phyloP scores from a whole-genome alignment of 2,797 vertebrate genomes.

The Rhadinocentrus ornatus region DNA sequence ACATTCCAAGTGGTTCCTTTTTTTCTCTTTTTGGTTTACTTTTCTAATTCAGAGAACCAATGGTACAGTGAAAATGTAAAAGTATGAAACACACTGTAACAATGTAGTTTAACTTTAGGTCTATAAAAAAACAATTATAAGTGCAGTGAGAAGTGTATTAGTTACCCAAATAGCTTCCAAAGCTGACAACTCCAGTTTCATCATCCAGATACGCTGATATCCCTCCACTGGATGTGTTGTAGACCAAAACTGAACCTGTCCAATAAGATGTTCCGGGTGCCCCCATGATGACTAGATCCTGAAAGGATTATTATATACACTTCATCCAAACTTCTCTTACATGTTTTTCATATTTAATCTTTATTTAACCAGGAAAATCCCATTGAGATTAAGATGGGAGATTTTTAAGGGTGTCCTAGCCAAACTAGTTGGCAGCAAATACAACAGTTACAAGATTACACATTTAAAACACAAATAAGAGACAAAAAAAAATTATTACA shows the following conservation, averaged over 20 bases:
- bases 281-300: conserved; percentile 97
- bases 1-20: not conserved
- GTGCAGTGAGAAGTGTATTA: not conserved
- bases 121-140: not conserved
- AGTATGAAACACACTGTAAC: not conserved
- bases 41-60: too few relatives aligned
- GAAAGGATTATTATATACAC: not conserved
- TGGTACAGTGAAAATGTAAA: not conserved
- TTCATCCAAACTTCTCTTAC: not conserved
- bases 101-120: not conserved
- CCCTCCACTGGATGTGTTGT: conserved; percentile 83
- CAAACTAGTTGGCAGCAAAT: too few relatives aligned
- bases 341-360: too few relatives aligned
- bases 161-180: conserved; percentile 94
- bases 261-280: conserved; percentile 94
- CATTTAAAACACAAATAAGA: too few relatives aligned
- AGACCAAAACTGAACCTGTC: conserved; percentile 94
- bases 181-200: conserved; percentile 83
- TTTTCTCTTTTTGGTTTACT: not conserved
- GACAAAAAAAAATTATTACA: too few relatives aligned
- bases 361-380: too few relatives aligned
- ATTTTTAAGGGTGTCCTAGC: too few relatives aligned
- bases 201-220: conserved; percentile 85
- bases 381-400: too few relatives aligned
- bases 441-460: too few relatives aligned